Evolutionary conservation across 2,888 invertebrate species (phyloP).

Genomic region (Osmoderma eremita): DNA sequence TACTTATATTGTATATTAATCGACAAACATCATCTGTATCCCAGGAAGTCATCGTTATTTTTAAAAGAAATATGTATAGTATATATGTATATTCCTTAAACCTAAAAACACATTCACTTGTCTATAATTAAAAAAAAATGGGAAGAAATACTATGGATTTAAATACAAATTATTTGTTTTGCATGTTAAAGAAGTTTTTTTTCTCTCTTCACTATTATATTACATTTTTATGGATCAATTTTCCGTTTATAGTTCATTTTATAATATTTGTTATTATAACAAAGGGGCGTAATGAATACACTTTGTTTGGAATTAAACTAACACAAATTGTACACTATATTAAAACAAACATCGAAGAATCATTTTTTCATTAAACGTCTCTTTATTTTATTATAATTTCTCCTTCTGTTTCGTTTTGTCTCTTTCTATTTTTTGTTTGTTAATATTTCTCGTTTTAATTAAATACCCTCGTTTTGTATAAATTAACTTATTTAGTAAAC

Average conservation of each 20-base stretch:
- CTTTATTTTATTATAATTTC: slow-evolving; percentile 4
- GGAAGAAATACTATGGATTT: slow-evolving; percentile 13
- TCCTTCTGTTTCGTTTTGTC: slow-evolving; percentile 6
- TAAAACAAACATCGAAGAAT: slow-evolving; percentile 3
- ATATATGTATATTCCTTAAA: slow-evolving; percentile 8
- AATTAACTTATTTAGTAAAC: slow-evolving; percentile 33
- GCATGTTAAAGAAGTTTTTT: background rate
- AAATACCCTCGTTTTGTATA: slow-evolving; percentile 10
- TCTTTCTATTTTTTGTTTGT: slow-evolving; percentile 23
- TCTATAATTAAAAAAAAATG: slow-evolving; percentile 6
- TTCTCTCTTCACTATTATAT: background rate
- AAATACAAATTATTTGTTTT: background rate
- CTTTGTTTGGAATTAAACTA: slow-evolving; percentile 29
- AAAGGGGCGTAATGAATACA: slow-evolving; percentile 27
- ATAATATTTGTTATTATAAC: slow-evolving; percentile 17
- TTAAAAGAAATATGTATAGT: slow-evolving; percentile 10
- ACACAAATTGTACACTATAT: slow-evolving; percentile 40
- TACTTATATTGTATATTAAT: slow-evolving; percentile 16
- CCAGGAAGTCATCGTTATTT: slow-evolving; percentile 19
- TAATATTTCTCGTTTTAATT: background rate
- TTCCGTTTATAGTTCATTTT: background rate
- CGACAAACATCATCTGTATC: slow-evolving; percentile 36
- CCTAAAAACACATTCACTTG: slow-evolving; percentile 29
- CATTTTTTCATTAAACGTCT: slow-evolving; percentile 15
- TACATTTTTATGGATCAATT: background rate